Evolutionary conservation across 2,888 invertebrate species (phyloP).

Genomic region (Euplexia lucipara): DNA sequence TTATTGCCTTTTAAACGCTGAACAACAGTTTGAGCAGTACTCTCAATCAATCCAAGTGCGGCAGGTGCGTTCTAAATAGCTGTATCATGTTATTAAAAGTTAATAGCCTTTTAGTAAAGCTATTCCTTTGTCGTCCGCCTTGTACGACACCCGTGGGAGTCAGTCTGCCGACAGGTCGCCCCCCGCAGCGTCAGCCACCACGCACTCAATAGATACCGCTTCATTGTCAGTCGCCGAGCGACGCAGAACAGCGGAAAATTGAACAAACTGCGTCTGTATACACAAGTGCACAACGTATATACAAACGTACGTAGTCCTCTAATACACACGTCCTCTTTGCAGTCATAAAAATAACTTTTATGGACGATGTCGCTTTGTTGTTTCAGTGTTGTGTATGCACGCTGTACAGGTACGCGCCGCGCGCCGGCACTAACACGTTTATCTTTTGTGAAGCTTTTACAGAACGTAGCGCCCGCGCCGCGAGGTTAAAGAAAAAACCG

Average conservation of each 20-base stretch:
- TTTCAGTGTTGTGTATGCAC: constrained; percentile 44
- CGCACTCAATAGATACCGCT: constrained; percentile 20
- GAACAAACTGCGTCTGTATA: constrained; percentile 29
- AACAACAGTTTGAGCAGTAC: neutral
- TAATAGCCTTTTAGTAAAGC: constrained; percentile 38
- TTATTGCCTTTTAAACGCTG: neutral
- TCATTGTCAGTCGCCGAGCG: constrained; percentile 20
- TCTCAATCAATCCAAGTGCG: constrained; percentile 23
- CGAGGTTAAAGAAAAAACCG: constrained; percentile 24
- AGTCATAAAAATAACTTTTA: constrained; percentile 59
- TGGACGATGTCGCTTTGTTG: constrained; percentile 59
- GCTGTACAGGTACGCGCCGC: constrained; percentile 21
- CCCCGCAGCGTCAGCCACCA: constrained; percentile 6
- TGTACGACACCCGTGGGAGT: constrained; percentile 19
- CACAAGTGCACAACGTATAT: neutral
- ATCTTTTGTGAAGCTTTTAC: constrained; percentile 48
- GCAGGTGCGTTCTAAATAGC: constrained; percentile 29
- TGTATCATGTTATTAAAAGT: constrained; percentile 30
- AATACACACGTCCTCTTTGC: constrained; percentile 27
- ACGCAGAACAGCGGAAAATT: constrained; percentile 27
- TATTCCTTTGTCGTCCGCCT: constrained; percentile 16
- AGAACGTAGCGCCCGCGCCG: constrained; percentile 28
- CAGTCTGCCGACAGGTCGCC: constrained; percentile 4
- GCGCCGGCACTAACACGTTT: constrained; percentile 34
- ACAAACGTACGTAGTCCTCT: constrained; percentile 6